These are phyloP conservation scores for Enteromius anoplus DNA, from an alignment of 2,797 vertebrate genomes.

Conservation along the genomic window DNA sequence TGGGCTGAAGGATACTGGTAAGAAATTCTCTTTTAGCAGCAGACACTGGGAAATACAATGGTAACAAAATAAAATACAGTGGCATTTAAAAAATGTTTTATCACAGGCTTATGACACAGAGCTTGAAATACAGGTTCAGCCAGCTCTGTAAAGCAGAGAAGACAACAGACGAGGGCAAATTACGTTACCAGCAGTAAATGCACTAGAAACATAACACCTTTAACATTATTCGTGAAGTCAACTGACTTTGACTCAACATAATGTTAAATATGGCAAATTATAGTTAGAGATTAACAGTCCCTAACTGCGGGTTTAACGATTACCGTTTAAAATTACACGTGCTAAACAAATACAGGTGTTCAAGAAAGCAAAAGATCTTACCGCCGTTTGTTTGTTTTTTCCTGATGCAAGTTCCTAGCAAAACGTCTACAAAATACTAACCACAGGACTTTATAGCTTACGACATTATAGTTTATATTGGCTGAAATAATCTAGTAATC, in stretches of 20 bases:
- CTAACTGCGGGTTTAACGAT: background rate
- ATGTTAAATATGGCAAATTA: too few species aligned
- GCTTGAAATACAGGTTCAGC: conserved; percentile 31
- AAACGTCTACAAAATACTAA: background rate
- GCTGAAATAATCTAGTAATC: background rate
- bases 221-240: background rate
- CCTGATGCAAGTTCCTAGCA: background rate
- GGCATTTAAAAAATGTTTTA: background rate
- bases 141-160: background rate
- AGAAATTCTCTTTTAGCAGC: background rate
- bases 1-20: background rate
- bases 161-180: background rate
- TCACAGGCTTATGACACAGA: background rate
- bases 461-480: background rate
- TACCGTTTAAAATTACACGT: background rate
- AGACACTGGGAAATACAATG: background rate
- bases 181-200: background rate
- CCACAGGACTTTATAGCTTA: background rate
- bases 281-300: background rate
- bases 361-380: background rate
- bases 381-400: background rate
- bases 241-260: background rate
- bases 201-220: background rate
- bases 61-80: background rate
- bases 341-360: background rate